Evolutionary conservation across 1,140 invertebrate species (phyloP).

Genomic region (Drosophila neocordata): DNA sequence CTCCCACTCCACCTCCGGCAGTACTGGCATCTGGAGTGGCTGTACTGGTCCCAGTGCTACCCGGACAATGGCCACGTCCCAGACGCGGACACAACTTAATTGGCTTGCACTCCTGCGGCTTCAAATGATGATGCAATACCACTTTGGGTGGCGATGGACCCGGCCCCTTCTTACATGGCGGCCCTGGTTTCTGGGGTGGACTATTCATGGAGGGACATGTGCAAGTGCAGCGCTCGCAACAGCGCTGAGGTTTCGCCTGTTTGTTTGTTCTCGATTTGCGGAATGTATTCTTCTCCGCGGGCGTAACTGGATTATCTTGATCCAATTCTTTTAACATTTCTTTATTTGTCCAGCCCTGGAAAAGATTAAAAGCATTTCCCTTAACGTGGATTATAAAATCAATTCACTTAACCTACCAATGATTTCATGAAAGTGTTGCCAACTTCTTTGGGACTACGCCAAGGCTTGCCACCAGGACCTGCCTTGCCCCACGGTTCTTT

Average conservation of each 20-base stretch:
- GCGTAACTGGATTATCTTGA: constrained; percentile 78
- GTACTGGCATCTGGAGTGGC: constrained; percentile 47
- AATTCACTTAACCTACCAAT: constrained; percentile 83
- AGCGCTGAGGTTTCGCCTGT: constrained; percentile 54
- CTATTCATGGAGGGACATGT: constrained; percentile 62
- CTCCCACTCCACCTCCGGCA: background rate
- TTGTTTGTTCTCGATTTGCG: constrained; percentile 60
- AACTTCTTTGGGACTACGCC: constrained; percentile 85
- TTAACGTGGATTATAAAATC: background rate
- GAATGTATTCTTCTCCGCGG: constrained; percentile 75
- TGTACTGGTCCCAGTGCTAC: constrained; percentile 49
- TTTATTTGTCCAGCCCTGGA: constrained; percentile 80
- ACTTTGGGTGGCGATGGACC: constrained; percentile 35
- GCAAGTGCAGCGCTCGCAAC: constrained; percentile 76
- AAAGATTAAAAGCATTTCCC: background rate
- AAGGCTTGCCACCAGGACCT: constrained; percentile 85
- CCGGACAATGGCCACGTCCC: constrained; percentile 46
- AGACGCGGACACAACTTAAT: constrained; percentile 56
- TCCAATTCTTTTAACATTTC: constrained; percentile 80
- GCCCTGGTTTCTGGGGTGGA: constrained; percentile 39
- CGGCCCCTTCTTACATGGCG: constrained; percentile 24
- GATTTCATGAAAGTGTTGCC: constrained; percentile 86
- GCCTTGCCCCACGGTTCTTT: constrained; percentile 84
- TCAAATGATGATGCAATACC: constrained; percentile 26
- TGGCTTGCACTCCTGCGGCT: constrained; percentile 62